Evolutionary conservation across 2,797 vertebrate genomes (phyloP).

Genomic region (Hylomyscus alleni): DNA sequence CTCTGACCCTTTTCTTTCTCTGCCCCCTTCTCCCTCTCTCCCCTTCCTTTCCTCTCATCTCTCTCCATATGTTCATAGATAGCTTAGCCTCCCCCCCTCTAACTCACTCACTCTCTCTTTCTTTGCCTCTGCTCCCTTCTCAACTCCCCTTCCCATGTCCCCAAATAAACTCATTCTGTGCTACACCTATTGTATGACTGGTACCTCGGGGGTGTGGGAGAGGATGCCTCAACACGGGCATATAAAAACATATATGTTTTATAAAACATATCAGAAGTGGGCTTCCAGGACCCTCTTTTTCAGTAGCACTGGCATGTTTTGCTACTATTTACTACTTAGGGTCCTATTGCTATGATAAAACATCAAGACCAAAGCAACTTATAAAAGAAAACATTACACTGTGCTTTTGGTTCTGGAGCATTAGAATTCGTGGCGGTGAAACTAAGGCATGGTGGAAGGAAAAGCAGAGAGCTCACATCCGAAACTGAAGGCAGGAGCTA

Average conservation of each 20-base stretch:
- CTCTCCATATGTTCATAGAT: no score
- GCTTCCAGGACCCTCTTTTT: background rate
- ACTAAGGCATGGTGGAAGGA: background rate
- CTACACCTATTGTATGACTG: background rate
- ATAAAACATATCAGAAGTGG: background rate
- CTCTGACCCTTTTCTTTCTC: no score
- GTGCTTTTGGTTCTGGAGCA: background rate
- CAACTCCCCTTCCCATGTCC: background rate
- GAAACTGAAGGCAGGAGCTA: no score
- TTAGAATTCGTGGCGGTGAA: background rate
- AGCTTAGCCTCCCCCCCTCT: no score
- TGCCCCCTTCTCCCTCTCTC: no score
- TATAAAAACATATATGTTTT: background rate
- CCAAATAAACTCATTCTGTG: background rate
- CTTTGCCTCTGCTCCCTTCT: background rate
- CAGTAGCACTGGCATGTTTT: no score
- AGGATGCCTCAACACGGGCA: background rate
- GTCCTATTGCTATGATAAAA: background rate
- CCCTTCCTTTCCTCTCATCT: no score
- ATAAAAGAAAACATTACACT: background rate
- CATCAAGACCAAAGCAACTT: background rate
- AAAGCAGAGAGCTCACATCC: background rate
- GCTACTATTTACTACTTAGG: background rate
- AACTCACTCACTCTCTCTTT: no score
- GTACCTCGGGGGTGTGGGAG: background rate